Base-by-base conservation (phyloP, 2,113 vertebrate genomes). In the Ellobius talpinus region DNA sequence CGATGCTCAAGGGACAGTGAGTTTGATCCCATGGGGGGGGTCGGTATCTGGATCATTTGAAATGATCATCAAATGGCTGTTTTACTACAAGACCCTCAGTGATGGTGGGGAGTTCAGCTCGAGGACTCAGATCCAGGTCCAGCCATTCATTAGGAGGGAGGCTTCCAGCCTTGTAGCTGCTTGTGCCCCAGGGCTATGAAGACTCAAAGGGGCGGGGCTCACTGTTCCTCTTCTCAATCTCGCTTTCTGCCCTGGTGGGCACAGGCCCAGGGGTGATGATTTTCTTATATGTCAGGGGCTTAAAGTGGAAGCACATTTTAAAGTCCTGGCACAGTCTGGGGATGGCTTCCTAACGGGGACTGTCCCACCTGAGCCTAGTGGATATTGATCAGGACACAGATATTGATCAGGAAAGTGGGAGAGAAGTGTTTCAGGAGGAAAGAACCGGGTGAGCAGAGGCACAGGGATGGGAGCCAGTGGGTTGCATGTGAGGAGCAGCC, bases 81-180 rank as follows among this genome's bases (percentile, higher is more conserved):
- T 39, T 55, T 88, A 47, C 65, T 92, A 16, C 11, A 0, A 2
- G 8, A 36, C 52, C 58, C 65, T 6, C 14, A 24, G 33, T 16
- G 31, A 58, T 52, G 58, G 36, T 85, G 33, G 74, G n/a, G 68
- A 72, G n/a, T 45, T 4, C 19, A 29, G 89, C 47, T 26, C 3
- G 36, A 29, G 61, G 5, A 31, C 50, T 92, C 2, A 55, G 78
- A 12, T 82, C 50, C 14, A 10, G 42, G n/a, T 45, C 72, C 45
- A 65, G 68, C 36, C 47, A 12, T 55, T 79, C 26, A 29, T 11
- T 19, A 42, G 73, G 72, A 74, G 9, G 74, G 70, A 42, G 65
- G 52, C n/a, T 94, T 66, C 79, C 50, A 96, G 85, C 39, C 47
- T 33, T 91, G 77, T 72, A 26, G 52, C 65, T 87, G 74, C 50